Percentiles rank a stretch among this genome's conserved stretches.
These are phyloP conservation scores for Aplocera efformata DNA, from an alignment of 2,888 invertebrate species.

Conservation along the genomic window DNA sequence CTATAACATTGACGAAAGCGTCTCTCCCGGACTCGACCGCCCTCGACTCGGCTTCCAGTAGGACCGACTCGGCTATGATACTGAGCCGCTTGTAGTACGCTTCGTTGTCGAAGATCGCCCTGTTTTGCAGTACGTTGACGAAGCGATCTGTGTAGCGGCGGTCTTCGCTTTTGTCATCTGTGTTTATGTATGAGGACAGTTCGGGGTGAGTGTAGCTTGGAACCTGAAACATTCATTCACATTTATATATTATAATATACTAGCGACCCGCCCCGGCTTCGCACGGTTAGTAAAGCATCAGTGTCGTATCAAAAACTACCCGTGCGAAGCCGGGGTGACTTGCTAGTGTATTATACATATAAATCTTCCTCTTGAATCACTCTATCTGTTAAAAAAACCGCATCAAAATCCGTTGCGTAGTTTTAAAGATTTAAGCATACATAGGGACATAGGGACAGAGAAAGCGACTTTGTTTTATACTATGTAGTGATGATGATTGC, in stretches of 20 bases:
- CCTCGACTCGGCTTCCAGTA: constrained; percentile 82
- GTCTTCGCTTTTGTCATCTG: constrained; percentile 42
- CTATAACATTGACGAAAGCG: constrained; percentile 84
- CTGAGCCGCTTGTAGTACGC: constrained; percentile 75
- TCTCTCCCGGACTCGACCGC: constrained; percentile 67
- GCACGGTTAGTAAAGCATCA: too few relatives aligned
- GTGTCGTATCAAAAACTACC: too few relatives aligned
- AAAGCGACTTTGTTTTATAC: too few relatives aligned
- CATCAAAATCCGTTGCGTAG: too few relatives aligned
- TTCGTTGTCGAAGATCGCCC: constrained; percentile 58
- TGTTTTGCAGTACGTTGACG: constrained; percentile 33
- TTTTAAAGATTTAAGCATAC: too few relatives aligned
- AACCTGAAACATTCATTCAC: constrained; percentile 36
- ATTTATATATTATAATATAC: neutral
- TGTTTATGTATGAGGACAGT: constrained; percentile 47
- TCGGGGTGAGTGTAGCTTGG: constrained; percentile 61
- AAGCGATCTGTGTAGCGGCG: constrained; percentile 53
- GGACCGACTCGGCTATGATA: constrained; percentile 80
- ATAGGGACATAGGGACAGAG: too few relatives aligned
- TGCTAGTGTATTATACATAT: too few relatives aligned
- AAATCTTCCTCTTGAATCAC: too few relatives aligned
- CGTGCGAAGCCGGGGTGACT: too few relatives aligned
- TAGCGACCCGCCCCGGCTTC: too few relatives aligned
- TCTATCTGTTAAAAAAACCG: too few relatives aligned
- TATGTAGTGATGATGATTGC: too few relatives aligned